Evolutionary conservation across 2,888 invertebrate genomes (phyloP).

Genomic region (Cryptosula pallasiana): DNA sequence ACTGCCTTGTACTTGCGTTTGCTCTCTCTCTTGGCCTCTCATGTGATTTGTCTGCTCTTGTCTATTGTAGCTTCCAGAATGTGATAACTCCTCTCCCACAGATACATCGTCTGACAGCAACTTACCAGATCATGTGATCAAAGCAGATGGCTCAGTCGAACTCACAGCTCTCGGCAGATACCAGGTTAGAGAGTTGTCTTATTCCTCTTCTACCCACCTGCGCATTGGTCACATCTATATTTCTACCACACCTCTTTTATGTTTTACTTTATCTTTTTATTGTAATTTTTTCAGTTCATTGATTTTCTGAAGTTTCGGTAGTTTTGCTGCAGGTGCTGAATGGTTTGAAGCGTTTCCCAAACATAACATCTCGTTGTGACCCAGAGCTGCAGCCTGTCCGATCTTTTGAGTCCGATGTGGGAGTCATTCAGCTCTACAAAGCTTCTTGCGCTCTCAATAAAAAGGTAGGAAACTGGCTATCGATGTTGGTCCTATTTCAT

Average conservation of each 20-base stretch:
- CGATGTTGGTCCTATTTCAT: not conserved
- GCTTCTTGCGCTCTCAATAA: slow-evolving; percentile 1
- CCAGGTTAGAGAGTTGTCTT: too few relatives aligned
- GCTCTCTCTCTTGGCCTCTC: not conserved
- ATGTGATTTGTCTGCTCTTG: not conserved
- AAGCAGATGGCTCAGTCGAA: not conserved
- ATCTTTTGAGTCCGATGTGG: not conserved
- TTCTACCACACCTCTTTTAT: too few relatives aligned
- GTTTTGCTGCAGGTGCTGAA: not conserved
- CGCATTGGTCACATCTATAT: too few relatives aligned
- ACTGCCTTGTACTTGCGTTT: not conserved
- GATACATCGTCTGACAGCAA: not conserved
- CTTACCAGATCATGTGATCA: slow-evolving; percentile 3
- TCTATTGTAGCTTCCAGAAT: not conserved
- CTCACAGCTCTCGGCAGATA: slow-evolving; percentile 7
- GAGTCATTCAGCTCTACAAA: slow-evolving; percentile 20
- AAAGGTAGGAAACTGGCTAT: not conserved
- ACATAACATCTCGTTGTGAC: not conserved
- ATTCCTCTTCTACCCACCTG: too few relatives aligned
- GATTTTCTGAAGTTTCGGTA: too few relatives aligned
- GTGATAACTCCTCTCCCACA: not conserved
- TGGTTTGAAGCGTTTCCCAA: not conserved
- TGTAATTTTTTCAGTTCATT: too few relatives aligned
- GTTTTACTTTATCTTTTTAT: too few relatives aligned
- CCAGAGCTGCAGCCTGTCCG: slow-evolving; percentile 12